Conservation (phyloP, 2,888 invertebrate genomes). For the Caenorhabditis zanzibari region DNA sequence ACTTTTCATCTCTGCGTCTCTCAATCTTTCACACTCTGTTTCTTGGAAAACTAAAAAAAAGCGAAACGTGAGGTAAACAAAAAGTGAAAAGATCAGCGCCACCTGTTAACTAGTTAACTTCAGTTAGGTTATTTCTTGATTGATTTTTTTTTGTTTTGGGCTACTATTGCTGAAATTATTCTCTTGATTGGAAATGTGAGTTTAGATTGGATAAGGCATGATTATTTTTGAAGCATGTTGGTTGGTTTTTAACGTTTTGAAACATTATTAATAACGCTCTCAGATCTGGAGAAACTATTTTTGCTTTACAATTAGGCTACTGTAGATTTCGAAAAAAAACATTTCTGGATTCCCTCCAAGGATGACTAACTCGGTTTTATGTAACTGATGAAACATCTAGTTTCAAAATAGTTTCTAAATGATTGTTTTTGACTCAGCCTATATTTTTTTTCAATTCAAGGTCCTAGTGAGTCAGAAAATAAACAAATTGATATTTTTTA, state of each 20-base stretch:
- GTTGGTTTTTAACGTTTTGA: constrained; percentile 12
- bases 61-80: constrained; percentile 38
- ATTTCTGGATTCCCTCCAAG: not conserved
- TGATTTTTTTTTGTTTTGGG: constrained; percentile 11
- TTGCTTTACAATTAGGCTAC: not conserved
- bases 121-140: constrained; percentile 18
- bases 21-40: not conserved
- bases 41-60: not conserved
- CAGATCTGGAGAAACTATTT: not conserved
- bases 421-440: not conserved
- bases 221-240: not conserved
- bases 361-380: no score
- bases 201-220: not conserved
- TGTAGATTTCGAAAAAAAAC: not conserved
- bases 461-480: not conserved
- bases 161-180: not conserved
- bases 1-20: constrained; percentile 11
- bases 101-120: constrained; percentile 49
- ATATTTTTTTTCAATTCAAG: no score
- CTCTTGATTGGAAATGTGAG: constrained; percentile 21
- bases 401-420: not conserved
- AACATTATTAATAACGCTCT: not conserved
- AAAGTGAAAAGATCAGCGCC: constrained; percentile 19
- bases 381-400: no score
- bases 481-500: constrained; percentile 1